A percentile compares a stretch with the other conserved stretches of the same genome.
Evolutionary conservation across 2,888 invertebrate species (phyloP).

Genomic region (Hirtodrosophila trivittata): DNA sequence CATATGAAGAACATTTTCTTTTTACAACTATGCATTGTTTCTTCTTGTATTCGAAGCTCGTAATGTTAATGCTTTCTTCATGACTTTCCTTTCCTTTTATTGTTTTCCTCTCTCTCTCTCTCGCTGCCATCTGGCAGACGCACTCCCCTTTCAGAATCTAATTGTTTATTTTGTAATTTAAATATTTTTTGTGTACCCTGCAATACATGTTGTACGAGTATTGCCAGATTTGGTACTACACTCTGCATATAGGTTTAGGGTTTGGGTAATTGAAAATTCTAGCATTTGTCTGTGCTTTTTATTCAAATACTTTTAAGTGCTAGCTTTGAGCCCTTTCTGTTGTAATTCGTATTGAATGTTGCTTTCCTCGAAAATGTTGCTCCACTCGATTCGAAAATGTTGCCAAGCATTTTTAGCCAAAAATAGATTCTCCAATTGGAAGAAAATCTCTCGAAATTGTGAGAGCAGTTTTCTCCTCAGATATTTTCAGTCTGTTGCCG

Average conservation of each 20-base stretch:
- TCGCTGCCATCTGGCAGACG: constrained; percentile 57
- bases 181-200: constrained; percentile 55
- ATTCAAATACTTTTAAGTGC: constrained; percentile 26
- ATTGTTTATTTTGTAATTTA: constrained; percentile 79
- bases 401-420: constrained; percentile 55
- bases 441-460: constrained; percentile 20
- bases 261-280: constrained; percentile 69
- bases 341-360: not conserved
- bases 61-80: constrained; percentile 65
- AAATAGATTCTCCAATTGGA: constrained; percentile 61
- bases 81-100: constrained; percentile 63
- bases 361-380: constrained; percentile 61
- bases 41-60: constrained; percentile 6
- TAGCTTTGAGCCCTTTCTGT: not conserved
- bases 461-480: constrained; percentile 25
- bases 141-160: constrained; percentile 62
- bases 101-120: constrained; percentile 29
- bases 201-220: not conserved
- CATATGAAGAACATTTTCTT: constrained; percentile 55
- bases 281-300: constrained; percentile 17
- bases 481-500: constrained; percentile 55
- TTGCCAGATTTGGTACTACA: constrained; percentile 26
- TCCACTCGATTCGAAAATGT: constrained; percentile 43
- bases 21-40: constrained; percentile 58
- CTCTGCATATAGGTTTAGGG: constrained; percentile 11